These are phyloP conservation scores for Sciurus vulgaris DNA, from an alignment of 2,797 vertebrate genomes.

Conservation along the genomic window DNA sequence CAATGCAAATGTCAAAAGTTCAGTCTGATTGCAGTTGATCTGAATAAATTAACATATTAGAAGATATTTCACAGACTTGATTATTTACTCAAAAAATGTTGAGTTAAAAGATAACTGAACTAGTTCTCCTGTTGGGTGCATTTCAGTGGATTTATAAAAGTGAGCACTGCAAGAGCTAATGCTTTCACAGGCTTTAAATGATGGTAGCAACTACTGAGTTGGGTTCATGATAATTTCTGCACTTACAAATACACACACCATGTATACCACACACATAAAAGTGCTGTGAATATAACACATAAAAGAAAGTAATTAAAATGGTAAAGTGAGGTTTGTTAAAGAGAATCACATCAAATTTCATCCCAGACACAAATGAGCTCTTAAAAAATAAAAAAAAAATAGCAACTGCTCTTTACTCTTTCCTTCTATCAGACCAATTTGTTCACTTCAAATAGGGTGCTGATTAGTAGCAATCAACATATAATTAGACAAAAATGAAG, in stretches of 20 bases:
- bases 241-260: not conserved
- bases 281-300: not conserved
- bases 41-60: not conserved
- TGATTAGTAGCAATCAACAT: constrained; percentile 79
- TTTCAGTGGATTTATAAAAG: constrained; percentile 44
- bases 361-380: constrained; percentile 47
- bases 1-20: not conserved
- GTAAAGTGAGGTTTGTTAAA: constrained; percentile 56
- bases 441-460: constrained; percentile 66
- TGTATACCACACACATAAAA: not conserved
- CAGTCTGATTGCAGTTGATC: not conserved
- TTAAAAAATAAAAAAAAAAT: constrained; percentile 52
- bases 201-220: not conserved
- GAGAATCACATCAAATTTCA: constrained; percentile 58
- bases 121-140: not conserved
- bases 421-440: constrained; percentile 56
- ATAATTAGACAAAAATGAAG: constrained; percentile 74
- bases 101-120: constrained; percentile 35
- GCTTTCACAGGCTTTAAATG: not conserved
- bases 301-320: constrained; percentile 58
- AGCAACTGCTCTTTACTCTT: constrained; percentile 49
- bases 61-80: not conserved
- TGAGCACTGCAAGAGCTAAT: constrained; percentile 2
- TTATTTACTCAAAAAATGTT: not conserved
- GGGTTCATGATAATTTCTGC: not conserved